phyloP scores from a whole-genome alignment of 2,888 invertebrate genomes.

The Himalopsyche kuldschensis region DNA sequence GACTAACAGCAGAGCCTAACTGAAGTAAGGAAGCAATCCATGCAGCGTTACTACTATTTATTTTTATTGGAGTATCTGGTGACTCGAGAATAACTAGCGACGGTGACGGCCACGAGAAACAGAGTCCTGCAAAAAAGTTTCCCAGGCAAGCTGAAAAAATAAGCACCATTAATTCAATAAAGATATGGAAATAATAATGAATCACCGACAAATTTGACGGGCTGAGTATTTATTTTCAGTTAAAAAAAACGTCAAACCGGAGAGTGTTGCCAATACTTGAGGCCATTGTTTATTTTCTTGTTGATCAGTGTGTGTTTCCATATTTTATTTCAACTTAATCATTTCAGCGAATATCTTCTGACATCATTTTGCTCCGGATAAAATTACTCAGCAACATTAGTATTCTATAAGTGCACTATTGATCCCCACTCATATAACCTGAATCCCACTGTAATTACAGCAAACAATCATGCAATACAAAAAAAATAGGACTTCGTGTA shows the following conservation, averaged over 20 bases:
- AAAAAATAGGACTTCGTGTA: too few relatives aligned
- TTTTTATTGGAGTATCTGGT: constrained; percentile 43
- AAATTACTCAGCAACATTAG: too few relatives aligned
- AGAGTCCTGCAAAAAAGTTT: constrained; percentile 43
- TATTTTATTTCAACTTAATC: background rate
- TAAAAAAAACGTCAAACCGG: constrained; percentile 42
- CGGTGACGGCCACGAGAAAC: constrained; percentile 51
- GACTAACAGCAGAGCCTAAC: constrained; percentile 21
- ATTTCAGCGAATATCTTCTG: background rate
- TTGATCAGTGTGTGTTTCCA: background rate
- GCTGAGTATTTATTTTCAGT: background rate
- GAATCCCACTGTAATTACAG: too few relatives aligned
- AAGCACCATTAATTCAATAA: background rate
- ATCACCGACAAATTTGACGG: background rate
- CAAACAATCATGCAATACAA: too few relatives aligned
- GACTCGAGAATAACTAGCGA: constrained; percentile 46
- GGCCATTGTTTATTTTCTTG: constrained; percentile 43
- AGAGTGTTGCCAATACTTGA: constrained; percentile 47
- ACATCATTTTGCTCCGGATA: too few relatives aligned
- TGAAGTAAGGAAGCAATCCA: constrained; percentile 44
- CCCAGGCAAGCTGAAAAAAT: constrained; percentile 25
- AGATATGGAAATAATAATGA: background rate
- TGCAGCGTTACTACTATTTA: constrained; percentile 47
- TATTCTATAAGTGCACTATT: too few relatives aligned
- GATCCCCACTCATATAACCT: too few relatives aligned